phyloP scores from a whole-genome alignment of 2,888 invertebrate species.

The Sinohyriopsis cumingii region DNA sequence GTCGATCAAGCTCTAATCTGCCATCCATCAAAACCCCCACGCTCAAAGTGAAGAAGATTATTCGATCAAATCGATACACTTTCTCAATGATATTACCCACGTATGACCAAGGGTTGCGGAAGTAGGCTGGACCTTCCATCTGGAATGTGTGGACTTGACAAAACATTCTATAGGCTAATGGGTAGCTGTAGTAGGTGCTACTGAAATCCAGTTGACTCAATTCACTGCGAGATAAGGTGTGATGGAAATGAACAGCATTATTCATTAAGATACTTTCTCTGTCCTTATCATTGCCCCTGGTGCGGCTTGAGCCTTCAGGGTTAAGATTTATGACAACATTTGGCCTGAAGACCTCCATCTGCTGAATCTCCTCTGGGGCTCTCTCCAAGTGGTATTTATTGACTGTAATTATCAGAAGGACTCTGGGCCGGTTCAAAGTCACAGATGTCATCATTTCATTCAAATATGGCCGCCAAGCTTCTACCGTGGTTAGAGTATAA shows the following conservation, averaged over 20 bases:
- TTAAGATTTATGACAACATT: conserved; percentile 19
- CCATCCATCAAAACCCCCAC: conserved; percentile 34
- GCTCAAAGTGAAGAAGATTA: conserved; percentile 30
- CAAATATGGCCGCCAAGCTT: conserved; percentile 34
- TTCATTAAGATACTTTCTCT: neutral
- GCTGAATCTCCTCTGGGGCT: conserved; percentile 22
- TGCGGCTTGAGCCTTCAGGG: conserved; percentile 9
- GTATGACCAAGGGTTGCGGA: conserved; percentile 27
- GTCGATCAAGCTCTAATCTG: conserved; percentile 30
- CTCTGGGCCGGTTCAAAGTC: conserved; percentile 13
- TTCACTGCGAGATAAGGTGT: neutral
- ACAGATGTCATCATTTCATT: conserved; percentile 24
- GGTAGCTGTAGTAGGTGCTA: conserved; percentile 5
- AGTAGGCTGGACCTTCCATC: conserved; percentile 32
- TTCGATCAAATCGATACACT: conserved; percentile 31
- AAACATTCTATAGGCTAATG: conserved; percentile 24
- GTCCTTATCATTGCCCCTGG: conserved; percentile 1
- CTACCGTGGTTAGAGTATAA: conserved; percentile 22
- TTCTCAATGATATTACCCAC: conserved; percentile 31
- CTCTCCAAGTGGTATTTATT: conserved; percentile 28
- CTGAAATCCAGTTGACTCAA: conserved; percentile 3
- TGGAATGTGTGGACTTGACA: conserved; percentile 29
- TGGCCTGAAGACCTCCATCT: conserved; percentile 26
- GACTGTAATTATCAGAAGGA: conserved; percentile 28
- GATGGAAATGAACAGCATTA: neutral